These are phyloP conservation scores for Sminthurides bifidus DNA, from an alignment of 1,140 invertebrate genomes.

Conservation along the genomic window DNA sequence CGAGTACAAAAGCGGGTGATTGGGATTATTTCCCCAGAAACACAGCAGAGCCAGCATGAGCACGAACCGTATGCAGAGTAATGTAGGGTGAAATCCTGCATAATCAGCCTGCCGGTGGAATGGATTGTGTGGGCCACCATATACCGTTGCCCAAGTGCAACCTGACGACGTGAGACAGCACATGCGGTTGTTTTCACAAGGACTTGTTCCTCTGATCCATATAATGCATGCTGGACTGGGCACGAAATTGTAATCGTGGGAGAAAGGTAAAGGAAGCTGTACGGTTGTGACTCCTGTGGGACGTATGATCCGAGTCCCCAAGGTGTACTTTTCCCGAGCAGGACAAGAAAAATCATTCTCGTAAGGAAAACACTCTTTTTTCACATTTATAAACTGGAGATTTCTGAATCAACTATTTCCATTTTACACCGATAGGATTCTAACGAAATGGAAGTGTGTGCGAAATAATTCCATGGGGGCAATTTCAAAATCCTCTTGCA, in stretches of 20 bases:
- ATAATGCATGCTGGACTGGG: constrained; percentile 20
- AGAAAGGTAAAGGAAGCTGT: constrained; percentile 12
- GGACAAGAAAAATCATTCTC: constrained; percentile 31
- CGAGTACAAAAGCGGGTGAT: too few species aligned
- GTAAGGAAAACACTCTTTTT: constrained; percentile 25
- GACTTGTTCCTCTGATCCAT: not conserved
- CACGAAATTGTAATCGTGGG: constrained; percentile 16
- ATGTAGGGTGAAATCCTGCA: constrained; percentile 18
- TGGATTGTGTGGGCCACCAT: too few species aligned
- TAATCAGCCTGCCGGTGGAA: constrained; percentile 12
- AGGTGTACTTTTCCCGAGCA: constrained; percentile 20
- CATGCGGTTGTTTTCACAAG: not conserved
- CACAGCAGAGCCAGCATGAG: too few species aligned
- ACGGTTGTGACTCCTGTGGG: constrained; percentile 18
- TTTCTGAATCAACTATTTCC: constrained; percentile 24
- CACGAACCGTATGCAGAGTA: constrained; percentile 18
- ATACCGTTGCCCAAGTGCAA: too few species aligned
- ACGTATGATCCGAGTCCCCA: constrained; percentile 23
- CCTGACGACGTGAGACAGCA: not conserved
- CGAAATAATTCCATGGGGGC: constrained; percentile 23
- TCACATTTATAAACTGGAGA: constrained; percentile 17
- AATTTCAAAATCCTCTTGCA: constrained; percentile 12
- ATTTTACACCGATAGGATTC: constrained; percentile 21
- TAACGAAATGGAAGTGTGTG: constrained; percentile 23
- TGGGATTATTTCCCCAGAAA: too few species aligned